Percentiles rank a stretch among this genome's conserved stretches.
Evolutionary conservation across 2,113 vertebrate genomes (phyloP).

Genomic region (Oreochromis spilurus): DNA sequence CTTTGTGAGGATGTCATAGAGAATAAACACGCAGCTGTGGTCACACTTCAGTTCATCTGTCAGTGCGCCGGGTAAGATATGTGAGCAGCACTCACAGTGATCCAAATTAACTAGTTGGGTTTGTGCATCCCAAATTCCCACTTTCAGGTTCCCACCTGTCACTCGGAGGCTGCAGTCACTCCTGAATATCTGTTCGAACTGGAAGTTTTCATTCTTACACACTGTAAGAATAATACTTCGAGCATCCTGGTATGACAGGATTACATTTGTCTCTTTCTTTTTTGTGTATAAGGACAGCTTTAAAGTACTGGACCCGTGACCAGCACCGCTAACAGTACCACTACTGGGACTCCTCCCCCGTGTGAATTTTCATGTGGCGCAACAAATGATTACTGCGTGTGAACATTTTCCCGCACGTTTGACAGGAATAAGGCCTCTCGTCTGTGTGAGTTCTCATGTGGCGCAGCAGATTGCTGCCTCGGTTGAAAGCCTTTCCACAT

Average conservation of each 20-base stretch:
- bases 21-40: background rate
- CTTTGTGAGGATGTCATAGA: background rate
- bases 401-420: background rate
- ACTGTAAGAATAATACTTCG: background rate
- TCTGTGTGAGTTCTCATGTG: background rate
- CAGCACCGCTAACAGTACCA: background rate
- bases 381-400: background rate
- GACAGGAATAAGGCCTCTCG: background rate
- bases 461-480: background rate
- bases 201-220: background rate
- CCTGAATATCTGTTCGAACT: background rate
- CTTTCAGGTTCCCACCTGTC: background rate
- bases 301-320: background rate
- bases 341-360: background rate
- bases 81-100: background rate
- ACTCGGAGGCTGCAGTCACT: background rate
- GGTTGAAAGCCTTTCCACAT: background rate
- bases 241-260: background rate
- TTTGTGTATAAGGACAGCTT: fast-evolving
- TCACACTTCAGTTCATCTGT: background rate
- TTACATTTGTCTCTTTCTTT: fast-evolving
- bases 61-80: too few species aligned
- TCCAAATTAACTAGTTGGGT: fast-evolving
- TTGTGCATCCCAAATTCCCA: background rate
- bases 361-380: background rate